Evolutionary conservation across 2,888 invertebrate genomes (phyloP), one percentile per base, ranked within the genome.

Genomic region (Itoplectis maculator): DNA sequence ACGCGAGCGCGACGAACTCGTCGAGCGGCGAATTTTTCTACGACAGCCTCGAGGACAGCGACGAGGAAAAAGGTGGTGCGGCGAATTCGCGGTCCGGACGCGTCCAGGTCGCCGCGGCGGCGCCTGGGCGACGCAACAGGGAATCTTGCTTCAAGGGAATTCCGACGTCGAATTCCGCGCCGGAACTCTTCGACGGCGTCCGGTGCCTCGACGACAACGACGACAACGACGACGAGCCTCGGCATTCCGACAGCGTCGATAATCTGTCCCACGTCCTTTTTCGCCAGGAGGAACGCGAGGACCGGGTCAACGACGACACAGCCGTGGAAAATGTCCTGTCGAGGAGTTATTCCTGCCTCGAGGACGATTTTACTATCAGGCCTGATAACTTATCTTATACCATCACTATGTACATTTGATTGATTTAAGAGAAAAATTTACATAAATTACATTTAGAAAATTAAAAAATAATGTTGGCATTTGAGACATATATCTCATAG

Each of bases 391-490:
- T 15, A 8, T 83, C 85, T 13, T 87, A 84, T 68, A 72, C 84
- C 4, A 76, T 84, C n/a, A 79, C 84, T 0, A 84, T 86, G 84
- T 87, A 87, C 23, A 83, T 87, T 65, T 86, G 72, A 66, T 35
- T 2, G 47, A 2, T 47, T 47, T 6, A 5, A 29, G 29, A 29
- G 5, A 29, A 29, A 29, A 29, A 29, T 29, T 29, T n/a, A n/a
- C n/a, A n/a, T n/a, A n/a, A n/a, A n/a, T n/a, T n/a, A n/a, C n/a
- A n/a, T n/a, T n/a, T n/a, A n/a, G n/a, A n/a, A n/a, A n/a, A n/a
- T n/a, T n/a, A n/a, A n/a, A n/a, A n/a, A n/a, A n/a, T n/a, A n/a
- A n/a, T n/a, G n/a, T n/a, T n/a, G n/a, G n/a, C n/a, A n/a, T n/a
- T n/a, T n/a, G n/a, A n/a, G n/a, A n/a, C n/a, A n/a, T n/a, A n/a